These are phyloP conservation scores for Gryon sp. DNA, from an alignment of 1,140 invertebrate species.

Conservation along the genomic window DNA sequence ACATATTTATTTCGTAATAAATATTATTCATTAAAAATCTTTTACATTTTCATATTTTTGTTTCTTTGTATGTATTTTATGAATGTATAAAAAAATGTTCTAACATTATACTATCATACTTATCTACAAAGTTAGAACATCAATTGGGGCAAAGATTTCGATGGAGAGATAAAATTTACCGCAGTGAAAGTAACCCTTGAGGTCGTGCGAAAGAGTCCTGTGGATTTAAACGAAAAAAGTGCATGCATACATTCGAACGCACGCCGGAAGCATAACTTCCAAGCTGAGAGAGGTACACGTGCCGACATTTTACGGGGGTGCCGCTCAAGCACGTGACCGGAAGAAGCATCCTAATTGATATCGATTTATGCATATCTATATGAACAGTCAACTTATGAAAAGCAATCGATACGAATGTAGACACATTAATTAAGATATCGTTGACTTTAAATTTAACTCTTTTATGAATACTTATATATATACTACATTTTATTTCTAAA, in stretches of 20 bases:
- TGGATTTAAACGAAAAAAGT: constrained; percentile 58
- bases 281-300: constrained; percentile 70
- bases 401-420: constrained; percentile 42
- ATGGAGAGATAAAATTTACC: constrained; percentile 32
- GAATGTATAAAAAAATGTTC: too few relatives aligned
- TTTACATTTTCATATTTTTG: too few relatives aligned
- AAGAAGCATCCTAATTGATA: constrained; percentile 80
- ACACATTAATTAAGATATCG: constrained; percentile 51
- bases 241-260: constrained; percentile 47
- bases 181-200: constrained; percentile 62
- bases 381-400: constrained; percentile 47
- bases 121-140: background rate
- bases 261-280: constrained; percentile 67
- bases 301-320: constrained; percentile 69
- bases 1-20: too few relatives aligned
- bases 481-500: background rate
- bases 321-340: constrained; percentile 76
- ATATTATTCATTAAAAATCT: too few relatives aligned
- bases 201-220: constrained; percentile 63
- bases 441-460: constrained; percentile 32
- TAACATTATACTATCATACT: too few relatives aligned
- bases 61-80: too few relatives aligned
- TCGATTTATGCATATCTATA: constrained; percentile 70
- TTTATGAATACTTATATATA: constrained; percentile 1
- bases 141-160: constrained; percentile 33